Evolutionary conservation across 37 sponge, comb jelly and placozoan genomes (phyloP), one percentile per base, ranked within the genome.

Genomic region (Aphrocallistes beatrix): DNA sequence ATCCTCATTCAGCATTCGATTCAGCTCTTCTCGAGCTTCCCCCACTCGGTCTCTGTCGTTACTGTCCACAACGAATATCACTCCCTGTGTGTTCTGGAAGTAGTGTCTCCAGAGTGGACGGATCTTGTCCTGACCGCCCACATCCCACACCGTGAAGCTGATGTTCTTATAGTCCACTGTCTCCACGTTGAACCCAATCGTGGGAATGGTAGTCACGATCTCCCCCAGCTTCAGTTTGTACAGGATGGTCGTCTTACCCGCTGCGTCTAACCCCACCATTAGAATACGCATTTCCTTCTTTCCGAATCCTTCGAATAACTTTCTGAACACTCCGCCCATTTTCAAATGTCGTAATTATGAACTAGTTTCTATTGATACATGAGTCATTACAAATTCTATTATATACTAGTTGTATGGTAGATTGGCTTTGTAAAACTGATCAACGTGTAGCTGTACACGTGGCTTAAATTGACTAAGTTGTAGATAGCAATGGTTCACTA

Each of bases 131-230:
- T 97, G 98, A 25, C 98, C 98, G 36, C 98, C 98, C 36, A 97
- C 98, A 51, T 97, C 98, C 98, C 98, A 97, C 50, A 97, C 98
- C 32, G 98, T 97, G 50, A 97, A 97, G 82, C 98, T 97, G 83
- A 97, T 95, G 84, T 95, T 95, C 86, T 95, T 95, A 84, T 95
- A 95, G 37, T 95, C 95, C 28, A 95, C 95, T n/a, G 95, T 95
- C 84, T 95, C 95, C 37, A 95, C 95, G 60, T 95, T 95, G 85
- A 95, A 95, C 0, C 95, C 98, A 36, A 97, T 97, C 21, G 98
- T 97, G 0, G 98, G 98, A 37, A 97, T 97, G 19, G 98, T 97
- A 49, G 98, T 97, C 28, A 97, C 98, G 34, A 97, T 97, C 86
- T 97, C 98, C 36, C 98, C 98, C 39, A 97, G 90, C 81, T 97